Evolutionary conservation across 2,797 vertebrate genomes (phyloP).

Genomic region (Coccyzus lansbergi): DNA sequence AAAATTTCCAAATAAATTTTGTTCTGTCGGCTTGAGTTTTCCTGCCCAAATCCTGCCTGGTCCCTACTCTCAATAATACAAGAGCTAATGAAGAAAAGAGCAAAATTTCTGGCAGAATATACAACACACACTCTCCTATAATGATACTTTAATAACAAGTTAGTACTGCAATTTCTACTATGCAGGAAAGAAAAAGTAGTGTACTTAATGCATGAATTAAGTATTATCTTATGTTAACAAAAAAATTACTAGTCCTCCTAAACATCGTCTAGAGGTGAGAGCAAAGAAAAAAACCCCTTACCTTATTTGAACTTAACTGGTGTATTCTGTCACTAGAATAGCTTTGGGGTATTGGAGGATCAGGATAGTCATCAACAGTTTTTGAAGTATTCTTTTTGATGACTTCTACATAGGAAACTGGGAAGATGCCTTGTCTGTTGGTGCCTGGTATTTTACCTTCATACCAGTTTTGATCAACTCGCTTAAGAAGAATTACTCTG

Average conservation of each 20-base stretch:
- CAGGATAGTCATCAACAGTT: conserved; percentile 83
- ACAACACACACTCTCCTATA: neutral
- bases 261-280: neutral
- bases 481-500: conserved; percentile 89
- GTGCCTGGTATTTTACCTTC: conserved; percentile 94
- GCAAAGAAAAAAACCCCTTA: conserved; percentile 70
- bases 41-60: neutral
- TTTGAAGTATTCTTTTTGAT: conserved; percentile 87
- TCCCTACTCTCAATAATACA: neutral
- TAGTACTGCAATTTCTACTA: neutral
- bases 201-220: neutral
- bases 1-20: neutral
- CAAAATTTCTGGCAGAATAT: neutral
- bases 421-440: conserved; percentile 97
- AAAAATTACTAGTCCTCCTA: neutral
- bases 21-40: neutral
- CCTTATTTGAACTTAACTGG: conserved; percentile 85
- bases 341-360: conserved; percentile 82
- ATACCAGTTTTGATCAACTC: conserved; percentile 98
- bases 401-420: conserved; percentile 94
- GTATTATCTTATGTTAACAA: neutral
- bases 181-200: neutral
- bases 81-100: neutral
- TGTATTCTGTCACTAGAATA: conserved; percentile 86
- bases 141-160: neutral